Evolutionary conservation across 1,140 invertebrate genomes (phyloP).

Genomic region (Trichoplusia ni): DNA sequence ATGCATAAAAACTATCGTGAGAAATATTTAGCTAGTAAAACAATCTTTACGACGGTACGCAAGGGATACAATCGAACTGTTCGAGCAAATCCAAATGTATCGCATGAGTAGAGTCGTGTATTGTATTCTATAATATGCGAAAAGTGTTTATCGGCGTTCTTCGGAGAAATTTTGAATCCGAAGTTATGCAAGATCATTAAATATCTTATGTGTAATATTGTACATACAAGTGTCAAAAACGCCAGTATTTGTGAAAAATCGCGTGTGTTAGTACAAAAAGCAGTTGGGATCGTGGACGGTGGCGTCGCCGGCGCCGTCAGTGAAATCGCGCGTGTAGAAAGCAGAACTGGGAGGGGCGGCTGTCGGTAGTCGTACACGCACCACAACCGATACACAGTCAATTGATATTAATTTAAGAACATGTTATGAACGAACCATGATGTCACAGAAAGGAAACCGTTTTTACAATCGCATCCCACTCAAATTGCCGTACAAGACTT

Average conservation of each 20-base stretch:
- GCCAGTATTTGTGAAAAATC: slow-evolving; percentile 67
- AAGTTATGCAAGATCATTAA: neutral
- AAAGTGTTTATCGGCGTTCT: too few species aligned
- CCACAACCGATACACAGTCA: slow-evolving; percentile 36
- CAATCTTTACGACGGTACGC: too few species aligned
- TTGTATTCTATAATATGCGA: too few species aligned
- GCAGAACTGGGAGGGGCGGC: slow-evolving; percentile 66
- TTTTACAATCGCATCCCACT: slow-evolving; percentile 7
- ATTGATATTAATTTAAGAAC: slow-evolving; percentile 31
- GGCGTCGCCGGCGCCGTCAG: slow-evolving; percentile 49
- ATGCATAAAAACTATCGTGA: neutral
- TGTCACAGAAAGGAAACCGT: slow-evolving; percentile 1
- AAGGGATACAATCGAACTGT: too few species aligned
- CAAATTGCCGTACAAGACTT: too few species aligned
- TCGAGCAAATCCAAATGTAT: too few species aligned
- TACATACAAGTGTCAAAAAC: slow-evolving; percentile 50
- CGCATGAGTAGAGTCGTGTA: too few species aligned
- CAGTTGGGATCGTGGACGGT: slow-evolving; percentile 36
- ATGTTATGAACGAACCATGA: neutral
- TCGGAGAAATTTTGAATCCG: neutral
- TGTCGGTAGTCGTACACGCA: slow-evolving; percentile 34
- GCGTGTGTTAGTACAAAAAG: slow-evolving; percentile 62
- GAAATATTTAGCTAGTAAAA: too few species aligned
- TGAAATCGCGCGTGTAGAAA: slow-evolving; percentile 79
- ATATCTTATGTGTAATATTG: neutral